A percentile compares a stretch with the other conserved stretches of the same genome.
Conservation (phyloP, 2,888 invertebrate species). For the Nasonovia ribisnigri region DNA sequence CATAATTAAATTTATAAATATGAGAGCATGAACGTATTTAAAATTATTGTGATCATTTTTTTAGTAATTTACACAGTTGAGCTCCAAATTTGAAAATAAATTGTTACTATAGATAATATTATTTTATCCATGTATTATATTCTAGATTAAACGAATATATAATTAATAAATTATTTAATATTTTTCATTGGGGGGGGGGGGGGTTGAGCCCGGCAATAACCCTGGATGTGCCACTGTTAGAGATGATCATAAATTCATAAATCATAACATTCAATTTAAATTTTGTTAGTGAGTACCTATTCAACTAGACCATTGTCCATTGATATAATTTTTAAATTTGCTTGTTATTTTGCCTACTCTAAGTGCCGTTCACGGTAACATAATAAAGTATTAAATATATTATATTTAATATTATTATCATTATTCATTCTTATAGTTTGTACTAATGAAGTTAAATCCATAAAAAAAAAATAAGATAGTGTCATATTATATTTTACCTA, state of each 20-base stretch:
- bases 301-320: background rate
- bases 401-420: background rate
- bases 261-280: background rate
- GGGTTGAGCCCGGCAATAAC: background rate
- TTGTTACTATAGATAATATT: background rate
- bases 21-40: background rate
- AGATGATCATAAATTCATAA: background rate
- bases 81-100: background rate
- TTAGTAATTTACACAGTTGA: background rate
- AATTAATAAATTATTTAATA: background rate
- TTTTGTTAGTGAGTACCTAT: background rate
- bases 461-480: background rate
- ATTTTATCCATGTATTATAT: background rate
- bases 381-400: background rate
- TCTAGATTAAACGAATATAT: too few species aligned
- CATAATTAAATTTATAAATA: background rate
- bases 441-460: background rate
- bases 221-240: background rate
- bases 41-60: background rate
- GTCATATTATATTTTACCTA: background rate
- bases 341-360: constrained; percentile 26
- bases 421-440: background rate
- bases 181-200: too few species aligned
- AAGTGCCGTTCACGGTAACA: background rate
- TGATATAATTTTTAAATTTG: background rate